Evolutionary conservation across 2,113 vertebrate genomes (phyloP), one percentile per base, ranked within the genome.

Genomic region (Xerus inauris): DNA sequence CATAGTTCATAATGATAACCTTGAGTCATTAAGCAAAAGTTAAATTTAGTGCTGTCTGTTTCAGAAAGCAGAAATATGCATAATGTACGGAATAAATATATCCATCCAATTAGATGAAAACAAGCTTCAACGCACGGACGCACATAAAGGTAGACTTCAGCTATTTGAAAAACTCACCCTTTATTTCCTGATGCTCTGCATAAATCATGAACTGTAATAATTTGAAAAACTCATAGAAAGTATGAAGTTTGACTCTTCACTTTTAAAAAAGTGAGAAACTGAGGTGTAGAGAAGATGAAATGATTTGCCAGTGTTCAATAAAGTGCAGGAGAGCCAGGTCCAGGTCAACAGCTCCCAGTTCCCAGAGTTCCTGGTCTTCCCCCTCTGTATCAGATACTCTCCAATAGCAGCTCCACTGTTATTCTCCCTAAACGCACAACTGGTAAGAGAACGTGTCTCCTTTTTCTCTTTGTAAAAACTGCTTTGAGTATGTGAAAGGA

Each of bases 191-290:
- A 57, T 77, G 47, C 14, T 71, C 11, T 67, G 38, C 80, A 38
- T 67, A 95, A 89, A 51, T 57, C 51, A 84, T 22, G 73, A 76
- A 87, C 87, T 81, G 16, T n/a, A 77, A 90, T 47, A 35, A 90
- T 67, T 69, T 72, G 12, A 75, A 72, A 92, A 97, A 91, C n/a
- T 59, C 79, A 82, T 75, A 83, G 79, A 87, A 96, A 94, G 45
- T 57, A 35, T n/a, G 19, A 84, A 40, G 24, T 62, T 67, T 10
- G 32, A 65, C 9, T 10, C 51, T 86, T 65, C 17, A 38, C 30
- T 80, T 85, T 86, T n/a, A 69, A 84, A 84, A 95, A 57, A 57
- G 20, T 12, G 8, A 89, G 28, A 75, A 76, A 42, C n/a, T 82
- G 54, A 72, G 86, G 35, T 59, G 30, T 51, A 75, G 38, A 71